These are phyloP conservation scores for Grammomys dolichurus DNA, from an alignment of 2,113 vertebrate genomes.

Conservation along the genomic window DNA sequence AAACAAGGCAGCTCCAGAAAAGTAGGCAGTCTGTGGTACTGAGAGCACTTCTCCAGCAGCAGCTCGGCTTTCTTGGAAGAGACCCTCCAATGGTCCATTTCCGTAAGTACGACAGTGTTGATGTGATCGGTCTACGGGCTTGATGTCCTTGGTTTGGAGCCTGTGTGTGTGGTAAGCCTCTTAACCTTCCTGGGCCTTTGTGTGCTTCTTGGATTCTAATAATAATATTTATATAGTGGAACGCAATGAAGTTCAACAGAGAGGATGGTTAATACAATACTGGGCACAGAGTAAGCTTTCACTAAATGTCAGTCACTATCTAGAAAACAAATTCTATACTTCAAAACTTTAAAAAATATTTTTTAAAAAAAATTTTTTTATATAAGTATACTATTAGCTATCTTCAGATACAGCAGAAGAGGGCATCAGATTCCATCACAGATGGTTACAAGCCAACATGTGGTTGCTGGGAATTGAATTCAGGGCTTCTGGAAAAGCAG, in stretches of 20 bases:
- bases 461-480: too few relatives aligned
- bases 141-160: not conserved
- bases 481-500: too few relatives aligned
- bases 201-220: not conserved
- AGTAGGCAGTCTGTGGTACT: not conserved
- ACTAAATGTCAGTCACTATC: not conserved
- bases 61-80: not conserved
- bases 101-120: accelerated
- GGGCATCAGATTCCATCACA: too few relatives aligned
- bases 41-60: not conserved
- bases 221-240: not conserved
- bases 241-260: not conserved
- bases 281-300: not conserved
- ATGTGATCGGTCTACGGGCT: not conserved
- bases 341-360: not conserved
- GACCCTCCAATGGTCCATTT: not conserved
- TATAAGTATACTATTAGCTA: too few relatives aligned
- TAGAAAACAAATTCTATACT: not conserved
- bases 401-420: too few relatives aligned
- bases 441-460: too few relatives aligned
- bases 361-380: too few relatives aligned
- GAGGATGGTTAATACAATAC: not conserved
- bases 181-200: not conserved
- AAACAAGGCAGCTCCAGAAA: not conserved
- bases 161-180: not conserved